Evolutionary conservation across 2,797 vertebrate genomes (phyloP).

Genomic region (Thamnophis elegans): DNA sequence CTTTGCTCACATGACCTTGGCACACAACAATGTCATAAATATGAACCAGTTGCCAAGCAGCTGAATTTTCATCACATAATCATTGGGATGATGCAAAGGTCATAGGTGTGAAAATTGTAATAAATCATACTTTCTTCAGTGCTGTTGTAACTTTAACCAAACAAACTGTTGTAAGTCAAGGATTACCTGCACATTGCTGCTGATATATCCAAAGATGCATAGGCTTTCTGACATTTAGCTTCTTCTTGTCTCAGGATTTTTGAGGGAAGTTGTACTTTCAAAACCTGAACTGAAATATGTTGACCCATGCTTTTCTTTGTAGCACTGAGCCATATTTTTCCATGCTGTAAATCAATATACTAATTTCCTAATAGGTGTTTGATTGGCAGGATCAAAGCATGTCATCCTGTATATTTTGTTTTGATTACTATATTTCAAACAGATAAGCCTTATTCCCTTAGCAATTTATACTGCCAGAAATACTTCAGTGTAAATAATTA

Average conservation of each 20-base stretch:
- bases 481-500: not conserved
- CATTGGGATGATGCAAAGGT: not conserved
- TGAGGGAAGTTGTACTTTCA: not conserved
- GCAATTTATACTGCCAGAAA: not conserved
- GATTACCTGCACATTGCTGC: not conserved
- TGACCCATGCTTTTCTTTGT: not conserved
- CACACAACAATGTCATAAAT: not conserved
- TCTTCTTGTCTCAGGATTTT: not conserved
- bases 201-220: not conserved
- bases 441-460: not conserved
- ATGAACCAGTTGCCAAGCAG: not conserved
- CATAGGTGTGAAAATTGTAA: not conserved
- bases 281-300: not conserved
- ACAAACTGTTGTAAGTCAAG: not conserved
- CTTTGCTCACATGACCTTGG: not conserved
- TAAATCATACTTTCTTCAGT: not conserved
- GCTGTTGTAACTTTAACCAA: not conserved
- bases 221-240: not conserved
- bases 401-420: not conserved
- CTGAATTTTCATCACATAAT: not conserved
- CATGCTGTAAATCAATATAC: not conserved
- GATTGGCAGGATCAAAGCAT: not conserved
- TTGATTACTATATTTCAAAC: not conserved
- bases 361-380: not conserved
- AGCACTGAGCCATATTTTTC: not conserved